A percentile compares a stretch with the other conserved stretches of the same genome.
phyloP scores from a whole-genome alignment of 2,888 invertebrate species.

The Scrobipalpa costella region DNA sequence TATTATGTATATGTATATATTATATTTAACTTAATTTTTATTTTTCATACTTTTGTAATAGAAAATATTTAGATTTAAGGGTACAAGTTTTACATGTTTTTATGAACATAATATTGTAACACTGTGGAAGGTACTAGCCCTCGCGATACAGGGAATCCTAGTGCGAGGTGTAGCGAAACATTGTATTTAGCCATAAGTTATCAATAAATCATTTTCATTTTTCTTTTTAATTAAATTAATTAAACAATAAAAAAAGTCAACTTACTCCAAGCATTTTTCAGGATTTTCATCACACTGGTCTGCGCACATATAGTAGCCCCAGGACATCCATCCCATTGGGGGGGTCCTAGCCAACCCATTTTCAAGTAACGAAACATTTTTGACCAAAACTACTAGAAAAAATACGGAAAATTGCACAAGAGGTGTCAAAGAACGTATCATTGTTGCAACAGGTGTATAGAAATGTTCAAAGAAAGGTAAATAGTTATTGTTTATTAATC shows the following conservation, averaged over 20 bases:
- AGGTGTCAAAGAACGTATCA: neutral
- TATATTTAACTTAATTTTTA: no score
- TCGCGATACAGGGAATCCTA: no score
- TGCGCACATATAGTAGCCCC: conserved; percentile 85
- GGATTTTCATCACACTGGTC: conserved; percentile 81
- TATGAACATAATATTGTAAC: no score
- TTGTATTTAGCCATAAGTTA: no score
- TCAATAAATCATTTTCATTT: no score
- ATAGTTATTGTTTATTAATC: neutral
- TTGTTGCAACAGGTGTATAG: neutral
- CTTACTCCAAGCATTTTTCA: conserved; percentile 83
- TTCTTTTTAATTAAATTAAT: no score
- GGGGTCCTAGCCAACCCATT: conserved; percentile 85
- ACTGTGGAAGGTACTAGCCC: no score
- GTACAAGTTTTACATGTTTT: no score
- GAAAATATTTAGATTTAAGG: no score
- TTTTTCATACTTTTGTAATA: no score
- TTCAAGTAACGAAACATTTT: conserved; percentile 57
- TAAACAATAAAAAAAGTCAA: conserved; percentile 22
- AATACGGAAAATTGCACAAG: neutral
- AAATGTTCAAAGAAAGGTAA: neutral
- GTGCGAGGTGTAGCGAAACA: no score
- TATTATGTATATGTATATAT: no score
- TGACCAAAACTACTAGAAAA: conserved; percentile 23
- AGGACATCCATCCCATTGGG: conserved; percentile 89